A percentile compares a stretch with the other conserved stretches of the same genome.
phyloP scores from a whole-genome alignment of 2,888 invertebrate genomes.

The Lochmaea capreae region DNA sequence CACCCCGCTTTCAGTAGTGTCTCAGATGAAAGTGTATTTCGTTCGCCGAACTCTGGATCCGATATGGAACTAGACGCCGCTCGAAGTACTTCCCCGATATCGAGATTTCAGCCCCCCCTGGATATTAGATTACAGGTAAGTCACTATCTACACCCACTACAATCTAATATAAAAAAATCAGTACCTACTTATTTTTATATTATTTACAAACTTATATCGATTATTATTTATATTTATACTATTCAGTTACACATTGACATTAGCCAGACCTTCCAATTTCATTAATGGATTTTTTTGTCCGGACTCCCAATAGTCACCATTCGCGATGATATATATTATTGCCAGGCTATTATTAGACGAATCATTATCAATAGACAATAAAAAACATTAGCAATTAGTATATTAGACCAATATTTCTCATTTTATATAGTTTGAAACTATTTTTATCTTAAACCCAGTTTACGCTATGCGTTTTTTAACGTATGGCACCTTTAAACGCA shows the following conservation, averaged over 20 bases:
- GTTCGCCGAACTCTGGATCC: conserved; percentile 73
- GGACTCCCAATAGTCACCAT: background rate
- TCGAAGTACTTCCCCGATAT: conserved; percentile 65
- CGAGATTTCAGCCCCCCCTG: conserved; percentile 63
- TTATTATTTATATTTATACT: no score
- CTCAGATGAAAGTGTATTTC: conserved; percentile 93
- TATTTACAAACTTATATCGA: no score
- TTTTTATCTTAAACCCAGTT: no score
- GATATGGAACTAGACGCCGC: conserved; percentile 67
- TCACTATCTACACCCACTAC: background rate
- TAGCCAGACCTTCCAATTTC: background rate
- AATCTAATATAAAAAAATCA: no score
- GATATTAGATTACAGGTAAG: conserved; percentile 63
- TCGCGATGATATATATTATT: background rate
- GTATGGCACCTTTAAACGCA: no score
- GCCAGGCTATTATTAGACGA: background rate
- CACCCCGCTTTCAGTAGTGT: conserved; percentile 75
- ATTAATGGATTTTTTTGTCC: background rate
- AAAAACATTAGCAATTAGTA: no score
- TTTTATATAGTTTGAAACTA: no score
- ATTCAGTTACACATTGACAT: background rate
- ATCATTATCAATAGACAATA: background rate
- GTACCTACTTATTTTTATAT: no score
- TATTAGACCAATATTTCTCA: no score
- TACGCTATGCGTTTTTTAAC: no score